Evolutionary conservation across 2,888 invertebrate species (phyloP), one percentile per base, ranked within the genome.

Genomic region (Cantharis flavilabris): DNA sequence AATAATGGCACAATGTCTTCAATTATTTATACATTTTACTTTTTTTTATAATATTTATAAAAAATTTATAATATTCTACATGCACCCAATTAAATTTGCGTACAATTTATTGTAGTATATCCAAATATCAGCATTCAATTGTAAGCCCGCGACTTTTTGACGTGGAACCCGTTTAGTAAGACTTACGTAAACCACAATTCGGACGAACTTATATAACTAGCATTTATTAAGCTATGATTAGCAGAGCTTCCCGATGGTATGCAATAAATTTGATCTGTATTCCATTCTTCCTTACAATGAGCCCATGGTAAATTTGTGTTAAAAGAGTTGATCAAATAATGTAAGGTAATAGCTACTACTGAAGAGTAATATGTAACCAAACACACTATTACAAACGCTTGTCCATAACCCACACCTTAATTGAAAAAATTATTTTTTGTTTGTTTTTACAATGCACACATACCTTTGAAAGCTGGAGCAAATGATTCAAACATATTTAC

Each of bases 291-390:
- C n/a, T 89, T 86, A 83, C 95, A 95, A 18, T 90, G 84, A 0
- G 94, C 89, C 96, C 96, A 96, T 0, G 96, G 96, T 70, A 96
- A 87, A 1, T 91, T 90, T 0, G 91, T 83, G 79, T 91, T 91
- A 85, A 94, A 95, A 74, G 95, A 95, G 84, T 92, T 92, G 7
- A 91, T 87, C 82, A 96, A 88, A 87, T 95, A 96, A 87, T 91
- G 94, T 10, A 95, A 83, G 11, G 94, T 94, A 49, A 95, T 86
- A 0, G 93, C 94, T 89, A 95, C 92, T 70, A 96, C 88, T 0
- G 93, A 92, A 72, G 94, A 94, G 86, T 96, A 96, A 87, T 96
- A 96, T 0, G 94, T 92, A 2, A 94, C 90, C 11, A 95, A 92
- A 82, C 91, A 92, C 13, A 90, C 88, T 16, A 92, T 91, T 0